These are phyloP conservation scores for Gouania willdenowi DNA, from an alignment of 2,797 vertebrate genomes.

Conservation along the genomic window DNA sequence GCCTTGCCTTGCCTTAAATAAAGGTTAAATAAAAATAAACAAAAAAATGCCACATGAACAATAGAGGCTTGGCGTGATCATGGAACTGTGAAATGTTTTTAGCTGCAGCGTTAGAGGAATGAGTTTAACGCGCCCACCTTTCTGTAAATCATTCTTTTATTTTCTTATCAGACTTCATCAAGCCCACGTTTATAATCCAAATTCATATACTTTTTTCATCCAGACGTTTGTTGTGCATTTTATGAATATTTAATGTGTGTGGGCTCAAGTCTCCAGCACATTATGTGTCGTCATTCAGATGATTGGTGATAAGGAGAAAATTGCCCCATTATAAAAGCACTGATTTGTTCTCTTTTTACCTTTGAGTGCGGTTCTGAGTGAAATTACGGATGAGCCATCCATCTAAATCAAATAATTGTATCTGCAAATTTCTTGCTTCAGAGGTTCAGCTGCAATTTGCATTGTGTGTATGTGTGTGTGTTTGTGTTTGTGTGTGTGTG, in stretches of 20 bases:
- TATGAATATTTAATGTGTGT: slow-evolving; percentile 40
- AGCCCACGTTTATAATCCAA: slow-evolving; percentile 39
- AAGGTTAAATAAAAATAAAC: no score
- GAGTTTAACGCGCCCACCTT: slow-evolving; percentile 10
- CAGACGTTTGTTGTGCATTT: slow-evolving; percentile 38
- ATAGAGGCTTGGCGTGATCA: background rate
- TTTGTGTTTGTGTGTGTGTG: background rate
- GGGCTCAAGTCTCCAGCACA: slow-evolving; percentile 25
- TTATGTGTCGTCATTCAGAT: slow-evolving; percentile 22
- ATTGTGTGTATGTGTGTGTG: background rate
- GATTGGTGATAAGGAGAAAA: slow-evolving; percentile 9
- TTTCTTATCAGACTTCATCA: slow-evolving; percentile 21
- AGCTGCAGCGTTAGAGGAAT: slow-evolving; percentile 16
- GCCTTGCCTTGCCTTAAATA: no score
- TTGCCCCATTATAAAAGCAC: slow-evolving; percentile 10
- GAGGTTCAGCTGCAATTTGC: slow-evolving; percentile 6
- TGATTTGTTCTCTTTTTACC: slow-evolving; percentile 23
- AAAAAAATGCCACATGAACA: no score
- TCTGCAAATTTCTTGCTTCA: slow-evolving; percentile 16
- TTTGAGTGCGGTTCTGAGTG: slow-evolving; percentile 9
- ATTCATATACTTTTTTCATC: slow-evolving; percentile 31
- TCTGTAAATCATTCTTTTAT: slow-evolving; percentile 11
- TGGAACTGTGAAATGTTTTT: background rate
- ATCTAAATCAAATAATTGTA: slow-evolving; percentile 37
- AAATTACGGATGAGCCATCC: slow-evolving; percentile 17